phyloP scores from a whole-genome alignment of 2,888 invertebrate species.

The Ctenicera cuprea region DNA sequence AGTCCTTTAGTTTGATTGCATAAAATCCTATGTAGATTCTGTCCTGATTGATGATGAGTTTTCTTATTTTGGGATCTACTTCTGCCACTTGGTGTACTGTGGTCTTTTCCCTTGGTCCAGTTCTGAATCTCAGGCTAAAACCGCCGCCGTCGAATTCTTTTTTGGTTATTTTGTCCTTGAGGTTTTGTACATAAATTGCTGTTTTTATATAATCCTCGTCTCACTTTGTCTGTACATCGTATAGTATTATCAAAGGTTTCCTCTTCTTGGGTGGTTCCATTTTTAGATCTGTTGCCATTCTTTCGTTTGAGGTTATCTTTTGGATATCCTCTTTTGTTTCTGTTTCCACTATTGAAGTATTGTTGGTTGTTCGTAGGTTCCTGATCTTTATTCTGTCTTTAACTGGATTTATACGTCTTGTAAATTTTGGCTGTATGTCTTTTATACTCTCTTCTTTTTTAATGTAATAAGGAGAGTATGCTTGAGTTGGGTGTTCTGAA shows the following conservation, averaged over 20 bases:
- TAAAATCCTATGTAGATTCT: background rate
- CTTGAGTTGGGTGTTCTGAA: too few relatives aligned
- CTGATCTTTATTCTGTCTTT: too few relatives aligned
- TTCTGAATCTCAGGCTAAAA: background rate
- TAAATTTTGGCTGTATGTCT: background rate
- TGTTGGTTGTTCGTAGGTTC: slow-evolving; percentile 3
- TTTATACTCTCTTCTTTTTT: slow-evolving; percentile 1
- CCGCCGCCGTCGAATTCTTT: background rate
- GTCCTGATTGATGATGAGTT: too few relatives aligned
- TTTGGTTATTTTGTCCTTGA: background rate
- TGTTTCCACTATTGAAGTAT: too few relatives aligned
- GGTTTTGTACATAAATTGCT: background rate
- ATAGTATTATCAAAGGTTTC: background rate
- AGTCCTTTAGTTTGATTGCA: background rate
- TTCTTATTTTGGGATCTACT: too few relatives aligned
- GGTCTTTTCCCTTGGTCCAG: background rate
- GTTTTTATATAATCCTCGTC: background rate
- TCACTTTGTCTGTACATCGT: background rate
- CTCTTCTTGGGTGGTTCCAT: background rate
- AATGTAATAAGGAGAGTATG: too few relatives aligned
- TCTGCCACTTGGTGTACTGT: slow-evolving; percentile 3
- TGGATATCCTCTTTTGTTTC: slow-evolving; percentile 4
- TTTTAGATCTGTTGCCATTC: too few relatives aligned
- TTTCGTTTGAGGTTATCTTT: background rate
- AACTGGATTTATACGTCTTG: background rate